Evolutionary conservation across 2,888 invertebrate species (phyloP), one percentile per base, ranked within the genome.

Genomic region (Hirtodrosophila duncani): DNA sequence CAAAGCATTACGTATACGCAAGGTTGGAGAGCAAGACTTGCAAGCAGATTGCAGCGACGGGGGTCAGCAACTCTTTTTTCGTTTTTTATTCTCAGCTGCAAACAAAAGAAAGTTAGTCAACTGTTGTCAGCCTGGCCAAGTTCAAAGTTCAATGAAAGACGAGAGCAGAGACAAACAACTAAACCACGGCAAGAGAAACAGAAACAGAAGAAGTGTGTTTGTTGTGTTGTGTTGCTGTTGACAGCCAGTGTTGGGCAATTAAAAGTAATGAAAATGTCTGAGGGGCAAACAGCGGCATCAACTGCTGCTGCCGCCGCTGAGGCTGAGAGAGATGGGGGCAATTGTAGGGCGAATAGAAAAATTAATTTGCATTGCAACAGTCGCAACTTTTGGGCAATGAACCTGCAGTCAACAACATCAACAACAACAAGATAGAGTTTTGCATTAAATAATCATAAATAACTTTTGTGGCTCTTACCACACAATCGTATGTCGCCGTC

Each of bases 391-490:
- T 75, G 74, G 80, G 52, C 74, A 80, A 63, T 72, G 80, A 75
- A 75, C 74, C 65, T 66, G 68, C 59, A 41, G 57, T 48, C 48
- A 39, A n/a, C 33, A 45, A 20, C 38, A 20, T n/a, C 33, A 6
- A 6, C 26, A 34, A 26, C 23, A 23, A 9, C 31, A 31, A 23
- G 43, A 62, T 61, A 29, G 33, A 61, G 43, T 36, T 37, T 53
- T 53, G 69, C 78, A 79, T 77, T 71, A 71, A 74, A 71, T 80
- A 79, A 80, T 74, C 72, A 77, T 72, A 74, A 80, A 80, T 71
- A 72, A 71, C 56, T 34, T 52, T 46, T 41, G 51, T 41, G 37
- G 37, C 43, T 29, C 50, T 70, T 68, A 62, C 61, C 45, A 52
- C 53, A 52, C 23, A 55, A 36, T 39, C 27, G 27, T 43, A 43